Conservation (phyloP, 2,113 vertebrate genomes). For the Carollia perspicillata region DNA sequence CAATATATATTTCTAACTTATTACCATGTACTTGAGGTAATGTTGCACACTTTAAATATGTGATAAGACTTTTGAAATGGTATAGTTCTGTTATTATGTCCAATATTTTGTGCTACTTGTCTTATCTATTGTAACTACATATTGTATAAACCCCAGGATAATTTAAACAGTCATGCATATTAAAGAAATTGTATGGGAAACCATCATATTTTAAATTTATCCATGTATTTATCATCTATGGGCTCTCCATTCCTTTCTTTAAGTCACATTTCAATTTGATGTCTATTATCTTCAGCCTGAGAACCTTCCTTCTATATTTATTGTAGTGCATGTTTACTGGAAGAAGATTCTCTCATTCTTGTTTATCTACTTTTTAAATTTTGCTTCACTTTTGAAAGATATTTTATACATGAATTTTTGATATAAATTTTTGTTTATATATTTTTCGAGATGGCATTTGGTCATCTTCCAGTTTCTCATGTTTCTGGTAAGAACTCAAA, state of each 20-base stretch:
- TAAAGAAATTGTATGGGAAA: neutral
- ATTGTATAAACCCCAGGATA: neutral
- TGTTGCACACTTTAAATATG: neutral
- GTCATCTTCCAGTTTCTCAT: neutral
- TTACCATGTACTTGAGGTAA: neutral
- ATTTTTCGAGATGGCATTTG: neutral
- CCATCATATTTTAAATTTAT: neutral
- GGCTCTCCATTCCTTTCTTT: neutral
- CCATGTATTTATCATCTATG: neutral
- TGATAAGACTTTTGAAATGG: neutral
- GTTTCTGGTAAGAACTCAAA: neutral
- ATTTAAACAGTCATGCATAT: neutral
- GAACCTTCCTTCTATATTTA: neutral
- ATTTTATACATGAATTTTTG: neutral
- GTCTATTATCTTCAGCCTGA: neutral
- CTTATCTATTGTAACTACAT: neutral
- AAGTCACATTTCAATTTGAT: neutral
- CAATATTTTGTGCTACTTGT: neutral
- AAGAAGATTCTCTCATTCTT: neutral
- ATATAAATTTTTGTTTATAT: neutral
- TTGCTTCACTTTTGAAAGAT: neutral
- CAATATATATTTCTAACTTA: neutral
- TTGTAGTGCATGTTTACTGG: neutral
- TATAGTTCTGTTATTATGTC: neutral
- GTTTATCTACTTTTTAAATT: neutral